phyloP scores from a whole-genome alignment of 1,140 invertebrate species.

The Bicyclus anynana region DNA sequence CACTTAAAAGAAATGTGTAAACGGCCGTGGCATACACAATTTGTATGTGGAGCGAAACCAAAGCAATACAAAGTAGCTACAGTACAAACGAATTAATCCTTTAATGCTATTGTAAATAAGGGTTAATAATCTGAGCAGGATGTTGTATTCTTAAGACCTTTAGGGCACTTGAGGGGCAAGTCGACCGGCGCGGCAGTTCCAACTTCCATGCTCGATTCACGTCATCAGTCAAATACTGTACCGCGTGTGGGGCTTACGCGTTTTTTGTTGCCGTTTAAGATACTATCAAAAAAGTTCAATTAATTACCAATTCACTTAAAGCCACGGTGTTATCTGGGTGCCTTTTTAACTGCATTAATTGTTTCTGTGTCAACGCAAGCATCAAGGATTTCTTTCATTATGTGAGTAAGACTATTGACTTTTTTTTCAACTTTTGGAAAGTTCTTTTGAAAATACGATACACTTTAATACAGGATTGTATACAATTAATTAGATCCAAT shows the following conservation, averaged over 20 bases:
- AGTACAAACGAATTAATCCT: neutral
- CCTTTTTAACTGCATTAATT: conserved; percentile 4
- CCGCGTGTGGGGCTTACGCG: conserved; percentile 34
- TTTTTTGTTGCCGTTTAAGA: conserved; percentile 7
- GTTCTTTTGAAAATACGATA: conserved; percentile 12
- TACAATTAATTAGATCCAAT: conserved; percentile 36
- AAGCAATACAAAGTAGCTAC: conserved; percentile 31
- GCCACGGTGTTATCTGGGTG: conserved; percentile 15
- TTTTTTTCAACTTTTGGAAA: conserved; percentile 19
- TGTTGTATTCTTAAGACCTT: conserved; percentile 34
- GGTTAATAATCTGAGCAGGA: conserved; percentile 15
- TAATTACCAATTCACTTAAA: conserved; percentile 21
- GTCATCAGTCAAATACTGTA: conserved; percentile 53
- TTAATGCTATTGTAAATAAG: conserved; percentile 1
- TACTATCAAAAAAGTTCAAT: conserved; percentile 22
- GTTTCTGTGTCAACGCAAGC: conserved; percentile 16
- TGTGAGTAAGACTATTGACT: conserved; percentile 13
- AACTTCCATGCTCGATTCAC: conserved; percentile 38
- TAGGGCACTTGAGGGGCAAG: conserved; percentile 19
- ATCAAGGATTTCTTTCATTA: conserved; percentile 6
- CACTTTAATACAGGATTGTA: conserved; percentile 10
- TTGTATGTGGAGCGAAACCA: conserved; percentile 53
- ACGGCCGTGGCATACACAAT: conserved; percentile 64
- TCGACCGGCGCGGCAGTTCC: conserved; percentile 40
- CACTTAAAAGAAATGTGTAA: conserved; percentile 64